Evolutionary conservation across 2,113 vertebrate genomes (phyloP).

Genomic region (Austrofundulus limnaeus): DNA sequence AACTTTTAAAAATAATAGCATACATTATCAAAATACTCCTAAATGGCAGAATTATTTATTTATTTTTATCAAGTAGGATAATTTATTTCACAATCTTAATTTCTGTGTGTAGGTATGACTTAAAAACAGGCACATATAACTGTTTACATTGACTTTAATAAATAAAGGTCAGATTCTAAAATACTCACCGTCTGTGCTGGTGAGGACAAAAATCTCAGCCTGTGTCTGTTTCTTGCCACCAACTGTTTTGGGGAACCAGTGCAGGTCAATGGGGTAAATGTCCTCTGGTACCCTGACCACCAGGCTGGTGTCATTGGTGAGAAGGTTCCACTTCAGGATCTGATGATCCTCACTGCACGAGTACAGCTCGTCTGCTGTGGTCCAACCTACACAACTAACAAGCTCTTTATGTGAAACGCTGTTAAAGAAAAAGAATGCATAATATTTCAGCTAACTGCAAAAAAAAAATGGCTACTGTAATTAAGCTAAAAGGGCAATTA

Average conservation of each 20-base stretch:
- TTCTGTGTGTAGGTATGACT: background rate
- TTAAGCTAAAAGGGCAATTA: too few relatives aligned
- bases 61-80: background rate
- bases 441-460: background rate
- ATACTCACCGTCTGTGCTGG: conserved; percentile 92
- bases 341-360: conserved; percentile 96
- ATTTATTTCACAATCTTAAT: background rate
- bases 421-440: conserved; percentile 78
- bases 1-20: background rate
- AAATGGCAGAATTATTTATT: background rate
- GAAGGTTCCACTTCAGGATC: conserved; percentile 90
- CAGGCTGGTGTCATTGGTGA: conserved; percentile 84
- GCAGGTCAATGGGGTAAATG: conserved; percentile 89
- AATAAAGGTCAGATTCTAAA: conserved; percentile 7
- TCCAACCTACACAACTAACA: conserved; percentile 96
- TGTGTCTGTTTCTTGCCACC: conserved; percentile 88
- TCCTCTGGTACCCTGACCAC: conserved; percentile 88
- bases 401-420: conserved; percentile 86
- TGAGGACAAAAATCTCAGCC: conserved; percentile 90
- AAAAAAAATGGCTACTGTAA: background rate
- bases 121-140: background rate
- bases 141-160: background rate
- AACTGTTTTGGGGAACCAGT: conserved; percentile 90
- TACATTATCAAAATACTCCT: background rate
- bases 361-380: conserved; percentile 91